Percentiles rank a stretch among this genome's conserved stretches.
These are phyloP conservation scores for Garrulus glandarius DNA, from an alignment of 2,797 vertebrate species.

Conservation along the genomic window DNA sequence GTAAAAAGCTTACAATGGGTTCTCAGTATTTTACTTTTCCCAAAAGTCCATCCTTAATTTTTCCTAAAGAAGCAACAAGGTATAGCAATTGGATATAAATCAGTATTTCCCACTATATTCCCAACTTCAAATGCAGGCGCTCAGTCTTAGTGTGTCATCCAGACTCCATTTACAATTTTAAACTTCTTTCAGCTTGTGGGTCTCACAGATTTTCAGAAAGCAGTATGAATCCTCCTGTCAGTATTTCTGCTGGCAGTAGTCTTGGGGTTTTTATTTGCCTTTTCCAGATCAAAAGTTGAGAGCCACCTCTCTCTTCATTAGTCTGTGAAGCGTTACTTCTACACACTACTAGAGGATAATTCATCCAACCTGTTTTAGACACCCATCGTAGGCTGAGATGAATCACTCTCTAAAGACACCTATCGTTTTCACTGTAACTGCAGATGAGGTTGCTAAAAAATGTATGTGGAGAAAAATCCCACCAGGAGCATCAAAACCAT, in stretches of 20 bases:
- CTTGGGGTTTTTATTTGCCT: background rate
- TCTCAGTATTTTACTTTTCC: conserved; percentile 49
- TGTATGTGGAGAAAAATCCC: background rate
- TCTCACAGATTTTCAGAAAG: conserved; percentile 1
- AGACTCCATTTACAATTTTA: background rate
- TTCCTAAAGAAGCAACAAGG: conserved; percentile 26
- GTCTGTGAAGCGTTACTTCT: background rate
- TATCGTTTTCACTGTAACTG: background rate
- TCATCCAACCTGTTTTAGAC: background rate
- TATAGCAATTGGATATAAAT: conserved; percentile 12
- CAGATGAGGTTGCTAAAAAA: background rate
- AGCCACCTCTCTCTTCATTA: background rate
- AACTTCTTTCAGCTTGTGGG: background rate
- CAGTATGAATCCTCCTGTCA: conserved; percentile 21
- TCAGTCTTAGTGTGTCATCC: background rate
- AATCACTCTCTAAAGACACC: background rate
- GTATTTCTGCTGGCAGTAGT: background rate
- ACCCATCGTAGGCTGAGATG: background rate
- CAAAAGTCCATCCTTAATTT: conserved; percentile 40
- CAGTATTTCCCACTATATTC: background rate
- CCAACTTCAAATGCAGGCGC: background rate
- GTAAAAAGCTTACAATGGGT: conserved; percentile 50
- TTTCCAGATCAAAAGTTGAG: background rate
- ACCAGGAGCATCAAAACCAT: background rate
- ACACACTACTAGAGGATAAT: background rate